Percentiles rank a stretch among this genome's conserved stretches.
Conservation (phyloP, 1,140 invertebrate species). For the Zaprionus lachaisei region DNA sequence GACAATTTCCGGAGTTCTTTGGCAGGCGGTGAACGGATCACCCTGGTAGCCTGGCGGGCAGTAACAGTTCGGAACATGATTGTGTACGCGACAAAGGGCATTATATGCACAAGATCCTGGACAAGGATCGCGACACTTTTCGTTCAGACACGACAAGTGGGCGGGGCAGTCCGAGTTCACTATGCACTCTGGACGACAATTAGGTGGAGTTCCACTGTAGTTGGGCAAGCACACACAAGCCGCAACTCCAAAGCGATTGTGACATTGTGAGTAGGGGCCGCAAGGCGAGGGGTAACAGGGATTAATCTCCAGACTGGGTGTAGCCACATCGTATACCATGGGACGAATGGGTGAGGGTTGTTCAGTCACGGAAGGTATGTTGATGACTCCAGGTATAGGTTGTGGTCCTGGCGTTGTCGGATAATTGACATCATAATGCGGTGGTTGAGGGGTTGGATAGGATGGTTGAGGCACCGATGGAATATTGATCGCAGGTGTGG, state of each 20-base stretch:
- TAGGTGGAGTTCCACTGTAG: conserved; percentile 90
- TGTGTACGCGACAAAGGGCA: conserved; percentile 90
- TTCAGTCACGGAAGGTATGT: conserved; percentile 35
- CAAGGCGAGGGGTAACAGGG: conserved; percentile 91
- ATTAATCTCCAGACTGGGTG: conserved; percentile 82
- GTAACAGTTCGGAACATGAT: conserved; percentile 90
- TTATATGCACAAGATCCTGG: conserved; percentile 91
- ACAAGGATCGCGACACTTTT: conserved; percentile 93
- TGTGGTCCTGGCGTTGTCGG: conserved; percentile 12
- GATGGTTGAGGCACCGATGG: conserved; percentile 39
- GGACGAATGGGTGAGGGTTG: conserved; percentile 31
- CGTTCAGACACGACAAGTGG: conserved; percentile 91
- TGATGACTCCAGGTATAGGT: conserved; percentile 85
- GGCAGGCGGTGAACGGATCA: conserved; percentile 87
- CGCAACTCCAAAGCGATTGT: conserved; percentile 86
- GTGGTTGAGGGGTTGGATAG: conserved; percentile 23
- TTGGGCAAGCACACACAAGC: conserved; percentile 88
- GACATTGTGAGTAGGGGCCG: conserved; percentile 88
- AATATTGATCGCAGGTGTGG: conserved; percentile 85
- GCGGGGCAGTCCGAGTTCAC: conserved; percentile 89
- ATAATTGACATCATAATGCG: conserved; percentile 1
- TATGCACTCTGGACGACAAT: conserved; percentile 89
- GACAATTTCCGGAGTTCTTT: conserved; percentile 84
- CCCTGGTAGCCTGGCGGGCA: conserved; percentile 89
- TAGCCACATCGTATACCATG: conserved; percentile 86